A percentile compares a stretch with the other conserved stretches of the same genome.
Evolutionary conservation across 2,888 invertebrate genomes (phyloP).

Genomic region (Dryococelus australis): DNA sequence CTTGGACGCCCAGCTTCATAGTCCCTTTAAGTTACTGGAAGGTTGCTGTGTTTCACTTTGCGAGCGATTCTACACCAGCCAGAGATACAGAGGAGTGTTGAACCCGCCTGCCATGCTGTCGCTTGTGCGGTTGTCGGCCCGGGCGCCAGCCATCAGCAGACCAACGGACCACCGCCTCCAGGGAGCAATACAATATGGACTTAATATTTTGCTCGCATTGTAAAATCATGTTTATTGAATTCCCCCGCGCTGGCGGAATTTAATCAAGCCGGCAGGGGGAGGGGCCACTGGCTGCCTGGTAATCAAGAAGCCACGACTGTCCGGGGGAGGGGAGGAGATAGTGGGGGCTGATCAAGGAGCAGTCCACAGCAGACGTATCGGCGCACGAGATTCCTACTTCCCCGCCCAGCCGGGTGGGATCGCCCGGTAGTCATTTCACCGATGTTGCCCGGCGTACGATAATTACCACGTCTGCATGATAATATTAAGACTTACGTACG

Average conservation of each 20-base stretch:
- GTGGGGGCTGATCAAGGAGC: not conserved
- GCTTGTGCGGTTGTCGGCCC: not conserved
- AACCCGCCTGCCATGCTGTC: too few species aligned
- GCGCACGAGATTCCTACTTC: too few species aligned
- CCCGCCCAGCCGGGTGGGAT: too few species aligned
- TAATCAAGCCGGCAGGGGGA: slow-evolving; percentile 32
- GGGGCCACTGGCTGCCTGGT: not conserved
- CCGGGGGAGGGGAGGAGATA: not conserved
- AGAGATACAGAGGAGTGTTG: too few species aligned
- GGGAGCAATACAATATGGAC: slow-evolving; percentile 16
- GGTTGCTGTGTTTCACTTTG: too few species aligned
- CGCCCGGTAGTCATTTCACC: too few species aligned
- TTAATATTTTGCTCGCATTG: slow-evolving; percentile 33
- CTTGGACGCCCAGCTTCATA: too few species aligned
- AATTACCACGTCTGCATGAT: too few species aligned
- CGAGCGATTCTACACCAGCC: too few species aligned
- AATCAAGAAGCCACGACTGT: not conserved
- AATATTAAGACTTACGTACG: too few species aligned
- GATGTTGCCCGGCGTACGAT: too few species aligned
- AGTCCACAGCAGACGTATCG: not conserved
- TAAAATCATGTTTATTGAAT: slow-evolving; percentile 36
- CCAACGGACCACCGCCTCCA: not conserved
- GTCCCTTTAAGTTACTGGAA: too few species aligned
- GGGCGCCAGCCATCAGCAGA: not conserved
- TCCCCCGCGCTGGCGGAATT: slow-evolving; percentile 33